A percentile compares a stretch with the other conserved stretches of the same genome.
Conservation (phyloP, 92 coral and sea anemone species). For the Phenganax marumi region DNA sequence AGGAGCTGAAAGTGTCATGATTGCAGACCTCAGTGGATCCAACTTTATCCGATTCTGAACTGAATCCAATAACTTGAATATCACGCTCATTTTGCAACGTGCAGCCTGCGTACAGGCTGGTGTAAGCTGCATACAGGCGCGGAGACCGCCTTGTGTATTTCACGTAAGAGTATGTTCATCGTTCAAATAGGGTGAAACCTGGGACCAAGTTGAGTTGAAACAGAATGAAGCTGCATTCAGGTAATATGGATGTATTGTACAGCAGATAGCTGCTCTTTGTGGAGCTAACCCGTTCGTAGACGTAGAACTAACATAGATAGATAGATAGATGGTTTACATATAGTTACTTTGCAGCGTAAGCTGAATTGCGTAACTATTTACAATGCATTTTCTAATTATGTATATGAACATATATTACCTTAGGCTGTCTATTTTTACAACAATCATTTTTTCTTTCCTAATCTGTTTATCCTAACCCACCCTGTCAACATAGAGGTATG, state of each 20-base stretch:
- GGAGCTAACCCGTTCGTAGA: not conserved
- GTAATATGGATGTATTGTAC: conserved; percentile 30
- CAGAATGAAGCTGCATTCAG: conserved; percentile 98
- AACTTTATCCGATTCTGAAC: conserved; percentile 8
- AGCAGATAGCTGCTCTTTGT: not conserved
- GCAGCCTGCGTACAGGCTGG: not conserved
- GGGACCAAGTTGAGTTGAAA: conserved; percentile 79
- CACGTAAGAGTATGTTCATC: not conserved
- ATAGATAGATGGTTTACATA: too few species aligned
- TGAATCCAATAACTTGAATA: not conserved
- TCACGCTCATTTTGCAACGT: not conserved
- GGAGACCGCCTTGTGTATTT: not conserved
- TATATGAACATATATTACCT: too few species aligned
- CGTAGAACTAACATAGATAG: too few species aligned
- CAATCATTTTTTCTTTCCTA: too few species aligned
- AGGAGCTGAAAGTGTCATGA: not conserved
- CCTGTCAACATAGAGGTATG: too few species aligned
- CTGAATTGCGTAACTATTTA: too few species aligned
- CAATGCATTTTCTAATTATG: too few species aligned
- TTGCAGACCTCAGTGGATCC: not conserved
- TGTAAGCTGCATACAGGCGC: too few species aligned
- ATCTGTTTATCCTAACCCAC: too few species aligned
- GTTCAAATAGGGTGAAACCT: conserved; percentile 78
- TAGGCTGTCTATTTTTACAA: too few species aligned
- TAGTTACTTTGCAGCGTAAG: too few species aligned